Evolutionary conservation across 2,113 vertebrate genomes (phyloP), one percentile per base, ranked within the genome.

Genomic region (Oxyura jamaicensis): DNA sequence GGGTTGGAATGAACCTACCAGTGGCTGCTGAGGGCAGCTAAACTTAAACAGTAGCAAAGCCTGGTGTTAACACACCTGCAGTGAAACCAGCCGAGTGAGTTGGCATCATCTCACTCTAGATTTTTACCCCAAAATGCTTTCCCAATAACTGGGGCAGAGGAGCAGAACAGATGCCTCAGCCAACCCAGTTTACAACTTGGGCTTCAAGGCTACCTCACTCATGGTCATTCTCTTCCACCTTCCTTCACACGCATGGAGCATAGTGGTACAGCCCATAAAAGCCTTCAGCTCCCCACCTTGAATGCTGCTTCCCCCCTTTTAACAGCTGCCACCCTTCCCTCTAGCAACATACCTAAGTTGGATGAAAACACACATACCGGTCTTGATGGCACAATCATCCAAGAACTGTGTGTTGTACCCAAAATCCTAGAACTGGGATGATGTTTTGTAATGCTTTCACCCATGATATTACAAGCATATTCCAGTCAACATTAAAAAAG

Each of bases 271-370:
- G 33, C 11, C 0, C 20, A 8, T 2, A 42, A 68, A 76, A 28
- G 5, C 48, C 4, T 1, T 10, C 7, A 1, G 0, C 18, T 4
- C 2, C 26, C 10, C 4, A 29, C 26, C 13, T 41, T 3, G 9
- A 74, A 48, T 11, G 8, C 58, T 41, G 15, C 7, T 71, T 60
- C 15, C 5, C 13, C 11, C 11, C 13, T 33, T 69, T 20, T 10
- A 50, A 29, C 26, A 63, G 48, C 4, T 29, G 19, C 7, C 48
- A 7, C 18, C 35, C 18, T 81, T 42, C 48, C 31, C 25, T 14
- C 41, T 36, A 50, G 15, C 5, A 52, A 63, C 1, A 2, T 52
- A 11, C 31, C 19, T 4, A 18, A 13, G 13, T 19, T 87, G 41
- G 8, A 44, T 59, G 59, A 69, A 69, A 69, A 13, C 12, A 31